A percentile compares a stretch with the other conserved stretches of the same genome.
phyloP scores from a whole-genome alignment of 2,797 vertebrate genomes.

The Phyllotis vaccarum region DNA sequence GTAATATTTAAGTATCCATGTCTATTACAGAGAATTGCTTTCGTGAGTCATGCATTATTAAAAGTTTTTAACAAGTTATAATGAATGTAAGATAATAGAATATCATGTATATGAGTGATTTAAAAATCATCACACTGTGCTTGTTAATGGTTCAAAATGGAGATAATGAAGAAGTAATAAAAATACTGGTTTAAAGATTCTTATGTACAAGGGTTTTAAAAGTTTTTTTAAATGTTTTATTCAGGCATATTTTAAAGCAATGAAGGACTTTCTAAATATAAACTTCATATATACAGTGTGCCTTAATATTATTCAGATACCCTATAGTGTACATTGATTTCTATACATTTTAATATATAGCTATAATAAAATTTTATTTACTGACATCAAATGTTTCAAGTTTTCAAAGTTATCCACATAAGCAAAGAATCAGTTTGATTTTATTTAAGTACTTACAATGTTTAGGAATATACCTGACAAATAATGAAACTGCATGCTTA shows the following conservation, averaged over 20 bases:
- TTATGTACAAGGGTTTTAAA: constrained; percentile 7
- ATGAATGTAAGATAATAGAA: constrained; percentile 79
- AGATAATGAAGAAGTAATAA: constrained; percentile 69
- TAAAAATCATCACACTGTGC: constrained; percentile 69
- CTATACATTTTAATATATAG: not conserved
- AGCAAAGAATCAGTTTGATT: not conserved
- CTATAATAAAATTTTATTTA: not conserved
- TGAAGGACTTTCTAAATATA: constrained; percentile 1
- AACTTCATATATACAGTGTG: not conserved
- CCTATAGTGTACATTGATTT: not conserved
- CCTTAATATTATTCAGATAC: not conserved
- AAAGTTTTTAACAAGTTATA: constrained; percentile 83
- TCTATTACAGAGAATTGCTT: constrained; percentile 78
- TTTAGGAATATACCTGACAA: not conserved
- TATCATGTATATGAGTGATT: constrained; percentile 79
- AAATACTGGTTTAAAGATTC: constrained; percentile 43
- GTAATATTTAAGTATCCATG: constrained; percentile 80
- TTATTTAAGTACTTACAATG: not conserved
- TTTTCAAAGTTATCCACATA: not conserved
- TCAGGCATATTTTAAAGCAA: constrained; percentile 34
- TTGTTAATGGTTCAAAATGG: constrained; percentile 74
- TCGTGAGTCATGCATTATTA: constrained; percentile 79
- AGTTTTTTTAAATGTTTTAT: not conserved
- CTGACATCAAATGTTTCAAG: not conserved
- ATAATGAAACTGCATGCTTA: not conserved